These are phyloP conservation scores for Umimayanthus chanpuru DNA, from an alignment of 92 coral and sea anemone species.

Conservation along the genomic window DNA sequence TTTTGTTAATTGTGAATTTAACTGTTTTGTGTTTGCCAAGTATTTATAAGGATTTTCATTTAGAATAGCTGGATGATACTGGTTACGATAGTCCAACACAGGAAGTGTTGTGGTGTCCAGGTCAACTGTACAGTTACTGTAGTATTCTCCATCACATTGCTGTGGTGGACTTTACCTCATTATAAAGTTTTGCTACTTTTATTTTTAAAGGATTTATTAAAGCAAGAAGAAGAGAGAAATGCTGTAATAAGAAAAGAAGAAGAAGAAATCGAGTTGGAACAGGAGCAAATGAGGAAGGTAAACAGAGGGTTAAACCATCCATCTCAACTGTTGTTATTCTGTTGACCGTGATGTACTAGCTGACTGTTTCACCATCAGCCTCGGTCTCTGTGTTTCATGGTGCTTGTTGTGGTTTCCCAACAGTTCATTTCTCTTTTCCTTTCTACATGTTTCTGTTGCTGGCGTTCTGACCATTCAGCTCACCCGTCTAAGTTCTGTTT, in stretches of 20 bases:
- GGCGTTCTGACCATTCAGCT: no score
- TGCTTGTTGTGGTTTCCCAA: no score
- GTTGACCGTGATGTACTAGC: neutral
- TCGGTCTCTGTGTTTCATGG: no score
- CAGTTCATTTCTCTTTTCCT: no score
- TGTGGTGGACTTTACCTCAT: neutral
- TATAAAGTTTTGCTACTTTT: neutral
- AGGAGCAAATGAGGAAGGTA: conserved; percentile 37
- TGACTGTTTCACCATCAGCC: neutral
- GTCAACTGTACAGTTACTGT: neutral
- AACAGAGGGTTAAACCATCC: neutral
- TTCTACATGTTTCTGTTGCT: no score
- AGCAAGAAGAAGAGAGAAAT: conserved; percentile 66
- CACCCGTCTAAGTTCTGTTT: neutral
- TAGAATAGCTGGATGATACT: no score
- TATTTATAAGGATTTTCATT: no score
- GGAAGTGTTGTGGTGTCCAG: neutral
- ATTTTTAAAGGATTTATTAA: conserved; percentile 35
- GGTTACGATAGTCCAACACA: no score
- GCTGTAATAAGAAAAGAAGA: conserved; percentile 68
- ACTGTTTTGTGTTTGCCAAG: no score
- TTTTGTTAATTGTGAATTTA: no score
- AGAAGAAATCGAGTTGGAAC: conserved; percentile 56
- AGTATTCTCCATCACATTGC: neutral
- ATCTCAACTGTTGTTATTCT: no score